Percentiles rank a stretch among this genome's conserved stretches.
Conservation (phyloP, 2,888 invertebrate genomes). For the Smittia aterrima region DNA sequence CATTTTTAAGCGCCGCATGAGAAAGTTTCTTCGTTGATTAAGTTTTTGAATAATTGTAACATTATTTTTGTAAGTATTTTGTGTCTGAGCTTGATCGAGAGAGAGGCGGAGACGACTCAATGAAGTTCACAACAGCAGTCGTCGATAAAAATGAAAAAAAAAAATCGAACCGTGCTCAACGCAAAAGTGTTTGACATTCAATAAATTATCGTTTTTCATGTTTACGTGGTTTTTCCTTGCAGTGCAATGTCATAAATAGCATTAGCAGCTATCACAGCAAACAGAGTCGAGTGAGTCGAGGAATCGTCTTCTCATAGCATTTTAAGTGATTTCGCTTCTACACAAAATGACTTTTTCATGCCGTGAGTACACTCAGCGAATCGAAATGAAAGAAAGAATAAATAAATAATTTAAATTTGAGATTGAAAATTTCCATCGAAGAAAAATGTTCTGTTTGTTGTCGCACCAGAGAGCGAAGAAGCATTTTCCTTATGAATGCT, state of each 20-base stretch:
- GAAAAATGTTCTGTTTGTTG: neutral
- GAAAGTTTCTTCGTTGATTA: neutral
- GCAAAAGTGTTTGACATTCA: slow-evolving; percentile 15
- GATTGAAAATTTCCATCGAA: neutral
- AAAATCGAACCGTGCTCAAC: neutral
- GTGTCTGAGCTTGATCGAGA: no score
- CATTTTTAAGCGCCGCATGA: neutral
- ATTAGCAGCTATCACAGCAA: neutral
- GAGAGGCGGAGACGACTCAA: no score
- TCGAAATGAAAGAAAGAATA: slow-evolving; percentile 9
- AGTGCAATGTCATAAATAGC: neutral
- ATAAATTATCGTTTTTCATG: slow-evolving; percentile 36
- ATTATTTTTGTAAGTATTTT: neutral
- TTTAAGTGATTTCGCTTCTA: slow-evolving; percentile 8
- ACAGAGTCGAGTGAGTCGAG: neutral
- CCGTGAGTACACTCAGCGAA: neutral
- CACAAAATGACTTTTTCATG: slow-evolving; percentile 2
- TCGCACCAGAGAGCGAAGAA: neutral
- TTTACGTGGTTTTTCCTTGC: slow-evolving; percentile 22
- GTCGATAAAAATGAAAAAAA: no score
- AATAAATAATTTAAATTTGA: slow-evolving; percentile 23
- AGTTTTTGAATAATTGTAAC: neutral
- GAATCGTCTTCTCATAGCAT: neutral
- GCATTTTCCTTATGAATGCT: neutral
- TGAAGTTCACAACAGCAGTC: no score